These are phyloP conservation scores for Garrulus glandarius DNA, from an alignment of 2,797 vertebrate species.

Conservation along the genomic window DNA sequence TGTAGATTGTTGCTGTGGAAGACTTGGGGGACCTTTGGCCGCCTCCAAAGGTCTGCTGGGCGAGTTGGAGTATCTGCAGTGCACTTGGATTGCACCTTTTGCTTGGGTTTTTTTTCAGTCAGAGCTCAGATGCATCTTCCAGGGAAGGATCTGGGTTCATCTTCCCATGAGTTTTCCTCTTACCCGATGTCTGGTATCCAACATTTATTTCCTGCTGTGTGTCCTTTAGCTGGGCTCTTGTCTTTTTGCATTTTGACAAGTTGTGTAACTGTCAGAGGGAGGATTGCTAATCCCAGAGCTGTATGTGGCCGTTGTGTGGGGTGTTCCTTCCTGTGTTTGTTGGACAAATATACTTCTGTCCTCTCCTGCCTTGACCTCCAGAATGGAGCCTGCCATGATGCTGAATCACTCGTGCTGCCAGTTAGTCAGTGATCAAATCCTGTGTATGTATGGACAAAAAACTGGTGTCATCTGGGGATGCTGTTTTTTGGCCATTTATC, in stretches of 20 bases:
- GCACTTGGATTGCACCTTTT: background rate
- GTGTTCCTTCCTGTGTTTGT: background rate
- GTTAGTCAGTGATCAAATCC: background rate
- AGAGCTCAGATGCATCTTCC: background rate
- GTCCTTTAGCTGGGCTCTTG: background rate
- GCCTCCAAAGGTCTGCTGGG: background rate
- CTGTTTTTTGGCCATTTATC: background rate
- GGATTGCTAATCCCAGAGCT: background rate
- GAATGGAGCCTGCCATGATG: background rate
- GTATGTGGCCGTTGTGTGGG: accelerated
- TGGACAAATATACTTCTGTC: background rate
- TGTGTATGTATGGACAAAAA: background rate
- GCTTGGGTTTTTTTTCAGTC: background rate
- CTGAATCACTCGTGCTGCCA: background rate
- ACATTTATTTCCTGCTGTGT: background rate
- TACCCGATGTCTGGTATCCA: background rate
- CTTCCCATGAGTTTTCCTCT: background rate
- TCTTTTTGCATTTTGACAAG: background rate
- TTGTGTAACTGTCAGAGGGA: background rate
- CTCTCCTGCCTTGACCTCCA: background rate
- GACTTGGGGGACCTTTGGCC: background rate
- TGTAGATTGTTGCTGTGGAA: background rate
- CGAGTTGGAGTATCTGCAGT: background rate
- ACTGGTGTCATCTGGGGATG: background rate
- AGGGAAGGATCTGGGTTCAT: background rate